Conservation (phyloP, 35 echinoderm and acorn worm genomes). For the Apostichopus japonicus region DNA sequence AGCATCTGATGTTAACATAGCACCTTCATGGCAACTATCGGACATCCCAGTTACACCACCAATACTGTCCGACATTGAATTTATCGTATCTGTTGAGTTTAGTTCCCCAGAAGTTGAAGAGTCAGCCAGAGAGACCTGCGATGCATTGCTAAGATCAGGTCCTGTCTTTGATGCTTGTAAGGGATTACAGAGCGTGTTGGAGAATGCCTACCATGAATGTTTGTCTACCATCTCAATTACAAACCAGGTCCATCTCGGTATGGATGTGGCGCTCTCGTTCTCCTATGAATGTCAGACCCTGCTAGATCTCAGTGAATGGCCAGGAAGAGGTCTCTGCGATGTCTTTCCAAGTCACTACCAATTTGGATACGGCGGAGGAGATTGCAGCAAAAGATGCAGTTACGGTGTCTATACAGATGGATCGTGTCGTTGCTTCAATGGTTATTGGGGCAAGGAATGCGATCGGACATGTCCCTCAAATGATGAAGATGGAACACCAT, state of each 20-base stretch:
- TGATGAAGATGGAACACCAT: slow-evolving; percentile 52
- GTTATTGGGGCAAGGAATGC: slow-evolving; percentile 79
- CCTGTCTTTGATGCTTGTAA: slow-evolving; percentile 56
- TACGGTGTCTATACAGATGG: slow-evolving; percentile 57
- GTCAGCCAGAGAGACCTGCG: slow-evolving; percentile 39
- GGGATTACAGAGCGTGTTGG: slow-evolving; percentile 33
- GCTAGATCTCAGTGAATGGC: slow-evolving; percentile 63
- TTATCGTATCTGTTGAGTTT: slow-evolving; percentile 44
- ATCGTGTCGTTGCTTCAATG: slow-evolving; percentile 63
- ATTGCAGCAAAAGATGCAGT: slow-evolving; percentile 64
- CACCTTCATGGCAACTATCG: slow-evolving; percentile 65
- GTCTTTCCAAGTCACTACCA: slow-evolving; percentile 62
- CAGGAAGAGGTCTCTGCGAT: slow-evolving; percentile 71
- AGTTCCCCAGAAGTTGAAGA: slow-evolving; percentile 33
- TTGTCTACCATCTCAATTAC: slow-evolving; percentile 54
- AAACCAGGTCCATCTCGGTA: slow-evolving; percentile 1
- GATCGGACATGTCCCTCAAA: slow-evolving; percentile 61
- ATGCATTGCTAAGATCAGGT: slow-evolving; percentile 53
- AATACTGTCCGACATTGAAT: not conserved
- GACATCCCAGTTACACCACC: slow-evolving; percentile 47
- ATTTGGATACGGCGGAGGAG: slow-evolving; percentile 61
- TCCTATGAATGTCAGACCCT: slow-evolving; percentile 67
- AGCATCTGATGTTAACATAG: slow-evolving; percentile 40
- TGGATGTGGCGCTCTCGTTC: slow-evolving; percentile 70
- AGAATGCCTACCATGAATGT: slow-evolving; percentile 76